Evolutionary conservation across 2,888 invertebrate species (phyloP), one percentile per base, ranked within the genome.

Genomic region (Pardosa pseudoannulata): DNA sequence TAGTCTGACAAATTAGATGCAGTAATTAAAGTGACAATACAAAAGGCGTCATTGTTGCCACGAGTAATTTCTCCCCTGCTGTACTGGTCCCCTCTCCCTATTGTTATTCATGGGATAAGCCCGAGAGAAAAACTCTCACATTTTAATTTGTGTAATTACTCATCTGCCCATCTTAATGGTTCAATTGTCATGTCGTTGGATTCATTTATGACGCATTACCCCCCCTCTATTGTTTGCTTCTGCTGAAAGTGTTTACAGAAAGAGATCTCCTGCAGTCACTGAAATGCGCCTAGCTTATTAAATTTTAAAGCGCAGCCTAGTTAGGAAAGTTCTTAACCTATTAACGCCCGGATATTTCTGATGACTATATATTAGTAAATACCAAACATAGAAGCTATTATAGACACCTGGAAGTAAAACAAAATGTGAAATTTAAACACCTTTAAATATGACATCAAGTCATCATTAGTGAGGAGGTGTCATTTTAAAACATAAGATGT

Each of bases 61-160:
- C 41, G 5, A 56, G 23, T 5, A 56, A 5, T 56, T 46, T 46
- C 41, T 46, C n/a, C n/a, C n/a, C 36, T 9, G 36, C 36, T 9
- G 9, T 36, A 5, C 23, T 23, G 56, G 56, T 56, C 23, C 6
- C 5, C 23, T 23, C 56, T 6, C 11, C 23, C 56, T 56, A 56
- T 56, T 56, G 56, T 56, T 2, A 56, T 56, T 1, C 56, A 23
- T 56, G 56, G 56, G 56, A 56, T 16, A 11, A 11, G 23, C 56
- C 2, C 5, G 1, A 56, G 3, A 56, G 23, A 56, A 23, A 56
- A 56, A 23, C 3, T 56, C 56, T 56, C 56, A 56, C 56, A 56
- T 23, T 56, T 56, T 56, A 56, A 56, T 56, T 23, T 56, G 19
- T 19, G 56, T 56, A 56, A 56, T 56, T 56, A 56, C 11, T 56